Evolutionary conservation across 2,797 vertebrate genomes (phyloP).

Genomic region (Iguana delicatissima): DNA sequence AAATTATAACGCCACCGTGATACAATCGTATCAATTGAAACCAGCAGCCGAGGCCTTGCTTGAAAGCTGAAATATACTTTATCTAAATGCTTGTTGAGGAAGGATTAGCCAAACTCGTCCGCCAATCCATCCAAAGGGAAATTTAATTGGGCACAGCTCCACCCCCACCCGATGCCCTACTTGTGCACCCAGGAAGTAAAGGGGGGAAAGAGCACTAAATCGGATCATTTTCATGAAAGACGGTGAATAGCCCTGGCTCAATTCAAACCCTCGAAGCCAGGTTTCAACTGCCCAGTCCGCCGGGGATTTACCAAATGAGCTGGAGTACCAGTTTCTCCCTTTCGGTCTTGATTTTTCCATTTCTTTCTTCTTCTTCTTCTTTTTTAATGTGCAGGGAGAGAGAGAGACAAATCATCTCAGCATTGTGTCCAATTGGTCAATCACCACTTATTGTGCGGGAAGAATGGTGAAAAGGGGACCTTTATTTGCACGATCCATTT

Average conservation of each 20-base stretch:
- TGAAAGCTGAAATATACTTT: not conserved
- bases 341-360: not conserved
- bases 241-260: not conserved
- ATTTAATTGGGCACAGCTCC: not conserved
- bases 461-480: not conserved
- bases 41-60: not conserved
- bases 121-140: too few relatives aligned
- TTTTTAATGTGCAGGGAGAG: too few relatives aligned
- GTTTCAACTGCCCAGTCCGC: not conserved
- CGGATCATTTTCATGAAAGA: not conserved
- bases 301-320: not conserved
- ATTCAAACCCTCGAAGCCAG: not conserved
- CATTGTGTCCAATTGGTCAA: constrained; percentile 43
- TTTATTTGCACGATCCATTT: constrained; percentile 5
- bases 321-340: not conserved
- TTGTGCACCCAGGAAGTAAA: not conserved
- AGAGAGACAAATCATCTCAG: constrained; percentile 14
- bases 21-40: not conserved
- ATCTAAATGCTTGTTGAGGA: not conserved
- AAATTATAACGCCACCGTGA: not conserved
- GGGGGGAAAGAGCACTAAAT: not conserved
- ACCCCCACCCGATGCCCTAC: not conserved
- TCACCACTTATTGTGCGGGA: constrained; percentile 32
- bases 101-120: not conserved
- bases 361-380: fast-evolving